phyloP scores from a whole-genome alignment of 2,113 vertebrate species.

The Tragelaphus scriptus region DNA sequence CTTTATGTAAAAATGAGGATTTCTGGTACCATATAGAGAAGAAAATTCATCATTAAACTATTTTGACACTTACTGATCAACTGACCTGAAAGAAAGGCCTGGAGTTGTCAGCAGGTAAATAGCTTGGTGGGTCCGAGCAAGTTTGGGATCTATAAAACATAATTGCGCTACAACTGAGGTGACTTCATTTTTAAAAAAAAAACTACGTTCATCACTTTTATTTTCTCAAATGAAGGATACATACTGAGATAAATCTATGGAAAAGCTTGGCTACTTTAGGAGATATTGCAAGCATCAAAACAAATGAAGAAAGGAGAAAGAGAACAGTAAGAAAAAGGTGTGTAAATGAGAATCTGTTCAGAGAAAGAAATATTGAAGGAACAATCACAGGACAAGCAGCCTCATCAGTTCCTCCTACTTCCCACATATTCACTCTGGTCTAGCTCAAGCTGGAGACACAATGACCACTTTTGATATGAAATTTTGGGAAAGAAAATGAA shows the following conservation, averaged over 20 bases:
- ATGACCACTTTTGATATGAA: not conserved
- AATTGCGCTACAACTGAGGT: not conserved
- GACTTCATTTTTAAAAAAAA: not conserved
- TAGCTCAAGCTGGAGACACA: not conserved
- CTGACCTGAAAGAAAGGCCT: not conserved
- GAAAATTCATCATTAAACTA: not conserved
- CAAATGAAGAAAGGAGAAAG: not conserved
- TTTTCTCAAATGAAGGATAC: not conserved
- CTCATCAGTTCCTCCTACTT: not conserved
- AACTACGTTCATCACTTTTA: not conserved
- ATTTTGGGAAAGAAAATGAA: not conserved
- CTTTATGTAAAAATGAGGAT: not conserved
- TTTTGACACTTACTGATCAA: not conserved
- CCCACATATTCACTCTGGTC: not conserved
- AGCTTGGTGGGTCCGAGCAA: not conserved
- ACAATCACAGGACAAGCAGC: not conserved
- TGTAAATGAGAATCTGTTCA: not conserved
- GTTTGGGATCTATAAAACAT: not conserved
- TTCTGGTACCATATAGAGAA: not conserved
- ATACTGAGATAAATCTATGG: not conserved
- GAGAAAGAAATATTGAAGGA: not conserved
- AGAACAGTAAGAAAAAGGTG: not conserved
- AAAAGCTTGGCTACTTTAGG: not conserved
- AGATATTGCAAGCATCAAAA: not conserved
- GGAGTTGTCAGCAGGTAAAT: not conserved